Evolutionary conservation across 2,797 vertebrate species (phyloP).

Genomic region (Rhinichthys osculus): DNA sequence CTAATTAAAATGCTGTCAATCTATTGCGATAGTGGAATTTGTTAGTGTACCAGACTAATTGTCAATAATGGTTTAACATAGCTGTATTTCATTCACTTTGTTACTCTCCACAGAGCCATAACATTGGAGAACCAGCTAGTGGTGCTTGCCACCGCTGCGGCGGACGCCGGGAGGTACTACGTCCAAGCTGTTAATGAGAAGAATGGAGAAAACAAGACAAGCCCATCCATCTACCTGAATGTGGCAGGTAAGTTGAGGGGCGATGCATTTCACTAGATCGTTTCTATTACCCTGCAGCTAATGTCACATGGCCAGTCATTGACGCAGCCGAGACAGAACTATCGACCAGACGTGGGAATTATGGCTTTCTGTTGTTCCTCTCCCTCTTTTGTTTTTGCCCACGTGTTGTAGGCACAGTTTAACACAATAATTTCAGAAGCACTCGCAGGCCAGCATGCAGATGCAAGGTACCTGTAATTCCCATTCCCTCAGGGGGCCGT

Average conservation of each 20-base stretch:
- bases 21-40: slow-evolving; percentile 42
- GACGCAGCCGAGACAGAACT: slow-evolving; percentile 47
- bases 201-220: slow-evolving; percentile 86
- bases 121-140: slow-evolving; percentile 84
- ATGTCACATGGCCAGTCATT: slow-evolving; percentile 43
- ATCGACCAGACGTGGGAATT: slow-evolving; percentile 46
- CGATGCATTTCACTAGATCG: slow-evolving; percentile 36
- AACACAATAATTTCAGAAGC: slow-evolving; percentile 17
- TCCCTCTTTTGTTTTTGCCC: slow-evolving; percentile 46
- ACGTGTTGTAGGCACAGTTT: slow-evolving; percentile 26
- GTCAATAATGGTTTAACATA: slow-evolving; percentile 52
- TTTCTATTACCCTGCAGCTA: slow-evolving; percentile 50
- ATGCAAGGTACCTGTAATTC: slow-evolving; percentile 8
- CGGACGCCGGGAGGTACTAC: slow-evolving; percentile 79
- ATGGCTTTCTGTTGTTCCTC: slow-evolving; percentile 32
- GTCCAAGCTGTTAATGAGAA: slow-evolving; percentile 85
- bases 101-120: slow-evolving; percentile 76
- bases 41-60: slow-evolving; percentile 47
- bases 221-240: slow-evolving; percentile 76
- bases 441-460: background rate
- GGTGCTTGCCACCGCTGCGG: slow-evolving; percentile 72
- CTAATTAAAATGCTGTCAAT: slow-evolving; percentile 60
- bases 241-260: slow-evolving; percentile 76
- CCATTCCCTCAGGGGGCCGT: background rate
- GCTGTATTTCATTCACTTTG: slow-evolving; percentile 31